phyloP scores from a whole-genome alignment of 2,797 vertebrate genomes.

The Balearica regulorum region DNA sequence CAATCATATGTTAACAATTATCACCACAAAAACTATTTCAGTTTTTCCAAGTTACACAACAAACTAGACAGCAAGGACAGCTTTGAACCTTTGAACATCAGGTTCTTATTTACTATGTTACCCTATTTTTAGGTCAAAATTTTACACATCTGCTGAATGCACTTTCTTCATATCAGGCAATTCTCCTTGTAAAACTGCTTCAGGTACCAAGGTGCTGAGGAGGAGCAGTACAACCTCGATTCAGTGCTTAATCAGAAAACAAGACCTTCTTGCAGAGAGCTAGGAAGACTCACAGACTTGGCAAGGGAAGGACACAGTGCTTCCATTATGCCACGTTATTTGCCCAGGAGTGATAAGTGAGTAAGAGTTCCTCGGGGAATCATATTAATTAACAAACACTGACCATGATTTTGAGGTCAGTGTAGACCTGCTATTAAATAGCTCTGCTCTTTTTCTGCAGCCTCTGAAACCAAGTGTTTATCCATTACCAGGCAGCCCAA shows the following conservation, averaged over 20 bases:
- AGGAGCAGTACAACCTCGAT: background rate
- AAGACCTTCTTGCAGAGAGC: background rate
- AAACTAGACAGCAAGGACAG: slow-evolving; percentile 17
- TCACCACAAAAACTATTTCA: background rate
- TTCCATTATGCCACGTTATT: background rate
- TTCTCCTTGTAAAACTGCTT: background rate
- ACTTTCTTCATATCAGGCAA: background rate
- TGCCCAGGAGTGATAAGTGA: background rate
- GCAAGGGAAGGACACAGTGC: background rate
- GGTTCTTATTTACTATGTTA: slow-evolving; percentile 14
- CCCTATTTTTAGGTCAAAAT: slow-evolving; percentile 8
- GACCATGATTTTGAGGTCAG: background rate
- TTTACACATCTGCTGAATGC: background rate
- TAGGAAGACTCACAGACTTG: background rate
- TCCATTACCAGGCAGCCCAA: background rate
- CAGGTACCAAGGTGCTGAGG: background rate
- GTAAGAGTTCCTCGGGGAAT: background rate
- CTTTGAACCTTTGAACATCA: slow-evolving; percentile 5
- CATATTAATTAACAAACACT: background rate
- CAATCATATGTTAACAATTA: slow-evolving; percentile 34
- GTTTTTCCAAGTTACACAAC: slow-evolving; percentile 22
- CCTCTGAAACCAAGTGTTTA: background rate
- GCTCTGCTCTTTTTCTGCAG: background rate
- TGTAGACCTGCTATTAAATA: background rate
- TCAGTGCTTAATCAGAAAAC: background rate